Evolutionary conservation across 2,888 invertebrate genomes (phyloP).

Genomic region (Frankliniella fusca): DNA sequence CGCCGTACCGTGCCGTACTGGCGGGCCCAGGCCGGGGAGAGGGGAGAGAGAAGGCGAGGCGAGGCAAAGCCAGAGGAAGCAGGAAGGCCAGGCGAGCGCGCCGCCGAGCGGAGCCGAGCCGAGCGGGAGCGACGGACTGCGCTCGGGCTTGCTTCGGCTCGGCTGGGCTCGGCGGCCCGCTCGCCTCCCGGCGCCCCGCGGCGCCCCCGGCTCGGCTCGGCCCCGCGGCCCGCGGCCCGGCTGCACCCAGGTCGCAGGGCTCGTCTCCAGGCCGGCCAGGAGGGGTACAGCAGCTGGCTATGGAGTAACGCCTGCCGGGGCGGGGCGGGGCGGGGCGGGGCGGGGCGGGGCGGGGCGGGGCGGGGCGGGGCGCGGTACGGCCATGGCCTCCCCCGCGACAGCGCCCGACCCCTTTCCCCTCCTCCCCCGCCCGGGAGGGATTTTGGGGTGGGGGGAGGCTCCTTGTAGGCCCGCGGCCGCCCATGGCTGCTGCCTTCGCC

Average conservation of each 20-base stretch:
- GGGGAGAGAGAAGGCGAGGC: neutral
- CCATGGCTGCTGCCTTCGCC: too few relatives aligned
- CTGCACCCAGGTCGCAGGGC: too few relatives aligned
- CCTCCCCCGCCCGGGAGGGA: neutral
- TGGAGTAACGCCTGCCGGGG: too few relatives aligned
- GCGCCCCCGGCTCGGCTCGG: neutral
- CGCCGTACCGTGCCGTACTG: slow-evolving; percentile 13
- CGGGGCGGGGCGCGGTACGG: neutral
- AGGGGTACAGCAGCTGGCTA: neutral
- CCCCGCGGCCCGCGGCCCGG: neutral
- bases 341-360: neutral
- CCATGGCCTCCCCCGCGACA: neutral
- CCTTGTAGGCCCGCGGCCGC: neutral
- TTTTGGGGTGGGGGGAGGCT: neutral
- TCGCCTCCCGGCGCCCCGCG: neutral
- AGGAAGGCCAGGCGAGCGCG: neutral
- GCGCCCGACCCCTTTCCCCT: too few relatives aligned
- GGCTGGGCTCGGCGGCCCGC: neutral
- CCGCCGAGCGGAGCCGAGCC: neutral
- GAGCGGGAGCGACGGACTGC: slow-evolving; percentile 17
- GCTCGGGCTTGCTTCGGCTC: neutral
- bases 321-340: neutral
- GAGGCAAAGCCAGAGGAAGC: neutral
- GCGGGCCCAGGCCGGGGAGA: neutral
- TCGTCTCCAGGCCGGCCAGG: too few relatives aligned